Evolutionary conservation across 2,888 invertebrate genomes (phyloP).

Genomic region (Drosophila dives): DNA sequence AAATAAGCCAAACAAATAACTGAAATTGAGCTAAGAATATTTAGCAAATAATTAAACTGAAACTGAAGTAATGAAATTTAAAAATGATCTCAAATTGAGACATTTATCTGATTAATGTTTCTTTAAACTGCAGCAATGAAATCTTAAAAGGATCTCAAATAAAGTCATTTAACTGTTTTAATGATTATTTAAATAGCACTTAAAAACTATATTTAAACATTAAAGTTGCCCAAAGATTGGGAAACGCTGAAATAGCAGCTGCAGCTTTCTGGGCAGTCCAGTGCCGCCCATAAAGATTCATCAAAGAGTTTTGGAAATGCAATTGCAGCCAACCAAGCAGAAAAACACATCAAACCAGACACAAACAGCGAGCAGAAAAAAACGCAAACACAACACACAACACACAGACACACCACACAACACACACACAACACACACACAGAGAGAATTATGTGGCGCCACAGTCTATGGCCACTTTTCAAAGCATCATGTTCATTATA

Average conservation of each 20-base stretch:
- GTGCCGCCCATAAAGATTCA: background rate
- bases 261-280: background rate
- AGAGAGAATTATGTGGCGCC: conserved; percentile 30
- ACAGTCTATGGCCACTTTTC: conserved; percentile 28
- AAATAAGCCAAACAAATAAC: background rate
- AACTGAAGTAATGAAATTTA: background rate
- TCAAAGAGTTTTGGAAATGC: background rate
- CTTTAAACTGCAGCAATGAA: background rate
- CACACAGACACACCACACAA: background rate
- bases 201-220: background rate
- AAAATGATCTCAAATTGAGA: background rate
- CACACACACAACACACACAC: background rate
- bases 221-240: background rate
- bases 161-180: background rate
- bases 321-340: conserved; percentile 22
- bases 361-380: background rate
- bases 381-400: background rate
- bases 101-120: background rate
- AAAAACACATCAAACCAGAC: conserved; percentile 20
- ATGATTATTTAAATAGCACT: background rate
- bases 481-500: conserved; percentile 61
- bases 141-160: background rate
- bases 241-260: background rate
- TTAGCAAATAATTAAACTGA: background rate
- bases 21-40: background rate